phyloP scores from a whole-genome alignment of 1,140 invertebrate genomes.

The Brachionus koreanus region DNA sequence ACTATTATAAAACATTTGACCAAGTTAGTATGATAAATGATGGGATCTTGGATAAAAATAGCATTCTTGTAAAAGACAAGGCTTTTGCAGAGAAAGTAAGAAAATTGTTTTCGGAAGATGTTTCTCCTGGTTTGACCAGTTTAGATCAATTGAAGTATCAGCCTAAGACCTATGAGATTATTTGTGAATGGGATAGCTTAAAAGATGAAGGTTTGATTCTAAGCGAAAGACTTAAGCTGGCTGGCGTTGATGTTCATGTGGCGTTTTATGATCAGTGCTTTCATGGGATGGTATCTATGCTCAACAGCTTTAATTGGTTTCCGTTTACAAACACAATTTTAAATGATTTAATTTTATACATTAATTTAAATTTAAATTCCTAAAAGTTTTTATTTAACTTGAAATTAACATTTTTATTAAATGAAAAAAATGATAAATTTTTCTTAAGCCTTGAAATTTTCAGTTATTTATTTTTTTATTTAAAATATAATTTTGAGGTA shows the following conservation, averaged over 20 bases:
- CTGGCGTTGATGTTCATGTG: background rate
- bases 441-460: too few relatives aligned
- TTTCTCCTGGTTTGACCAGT: background rate
- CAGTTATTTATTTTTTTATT: too few relatives aligned
- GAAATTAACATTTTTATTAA: too few relatives aligned
- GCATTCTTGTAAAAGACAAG: background rate
- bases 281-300: conserved; percentile 1
- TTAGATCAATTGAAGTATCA: background rate
- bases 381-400: too few relatives aligned
- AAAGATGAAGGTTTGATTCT: conserved; percentile 35
- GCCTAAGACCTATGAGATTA: conserved; percentile 9
- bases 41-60: background rate
- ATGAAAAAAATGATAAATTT: too few relatives aligned
- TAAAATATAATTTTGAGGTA: too few relatives aligned
- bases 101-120: background rate
- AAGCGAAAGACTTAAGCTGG: background rate
- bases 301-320: background rate
- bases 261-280: conserved; percentile 32
- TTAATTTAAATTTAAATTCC: background rate
- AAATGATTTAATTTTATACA: background rate
- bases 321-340: background rate
- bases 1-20: conserved; percentile 2
- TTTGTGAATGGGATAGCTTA: conserved; percentile 17
- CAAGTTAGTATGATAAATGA: background rate
- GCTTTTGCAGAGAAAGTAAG: background rate